Conservation (phyloP, 2,113 vertebrate genomes). For the Tautogolabrus adspersus region DNA sequence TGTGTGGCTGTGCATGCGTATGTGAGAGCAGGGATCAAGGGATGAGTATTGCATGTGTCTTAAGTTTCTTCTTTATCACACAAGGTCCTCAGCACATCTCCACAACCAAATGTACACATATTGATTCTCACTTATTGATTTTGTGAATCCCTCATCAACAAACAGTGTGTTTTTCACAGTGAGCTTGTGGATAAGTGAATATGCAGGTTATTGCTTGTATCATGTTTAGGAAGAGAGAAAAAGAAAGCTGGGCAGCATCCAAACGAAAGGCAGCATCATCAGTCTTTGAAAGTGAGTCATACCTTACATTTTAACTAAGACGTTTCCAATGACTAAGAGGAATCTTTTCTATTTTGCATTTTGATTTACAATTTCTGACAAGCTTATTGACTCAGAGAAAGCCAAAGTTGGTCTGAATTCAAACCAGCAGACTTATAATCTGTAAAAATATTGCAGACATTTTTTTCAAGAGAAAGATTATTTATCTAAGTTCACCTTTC, state of each 20-base stretch:
- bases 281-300: conserved; percentile 57
- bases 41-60: conserved; percentile 35
- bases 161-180: background rate
- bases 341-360: conserved; percentile 60
- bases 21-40: background rate
- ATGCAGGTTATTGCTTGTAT: conserved; percentile 6
- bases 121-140: conserved; percentile 60
- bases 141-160: background rate
- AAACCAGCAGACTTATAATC: too few relatives aligned
- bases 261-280: conserved; percentile 40
- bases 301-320: conserved; percentile 42
- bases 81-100: background rate
- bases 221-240: conserved; percentile 1
- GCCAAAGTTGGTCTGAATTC: too few relatives aligned
- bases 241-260: conserved; percentile 7
- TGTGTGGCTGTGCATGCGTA: background rate
- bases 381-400: too few relatives aligned
- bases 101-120: conserved; percentile 46
- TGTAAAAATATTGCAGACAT: too few relatives aligned
- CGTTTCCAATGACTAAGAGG: conserved; percentile 45
- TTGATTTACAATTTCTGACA: too few relatives aligned
- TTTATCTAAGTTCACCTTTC: conserved; percentile 16
- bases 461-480: too few relatives aligned
- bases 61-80: conserved; percentile 58
- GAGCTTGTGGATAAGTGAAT: background rate